Evolutionary conservation across 1,140 invertebrate genomes (phyloP), one percentile per base, ranked within the genome.

Genomic region (Macrotrachela quadricornifera): DNA sequence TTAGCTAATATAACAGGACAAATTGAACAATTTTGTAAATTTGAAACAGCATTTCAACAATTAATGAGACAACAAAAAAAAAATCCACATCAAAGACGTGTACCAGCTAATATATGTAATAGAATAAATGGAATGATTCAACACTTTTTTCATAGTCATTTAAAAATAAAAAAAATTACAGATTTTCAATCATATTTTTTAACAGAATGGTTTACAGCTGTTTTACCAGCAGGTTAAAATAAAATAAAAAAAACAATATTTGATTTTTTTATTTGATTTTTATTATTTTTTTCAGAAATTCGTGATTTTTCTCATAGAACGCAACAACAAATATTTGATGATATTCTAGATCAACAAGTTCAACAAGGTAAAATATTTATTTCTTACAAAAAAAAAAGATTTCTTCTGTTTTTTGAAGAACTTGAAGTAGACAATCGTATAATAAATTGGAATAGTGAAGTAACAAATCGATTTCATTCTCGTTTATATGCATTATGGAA

Each of bases 401-500:
- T n/a, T n/a, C n/a, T n/a, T n/a, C n/a, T n/a, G 21, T 30, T 30
- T 2, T 4, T 4, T 30, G 8, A 4, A 30, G 83, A 91, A 67
- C 64, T 92, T 17, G 86, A 90, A 72, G 73, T 74, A 41, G 78
- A 78, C 49, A 83, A 85, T 54, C 79, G 81, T 18, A 82, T 87
- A 36, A 80, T 92, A 38, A 92, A 92, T 71, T 94, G 87, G 87
- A 87, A 83, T 46, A 64, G 82, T 51, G 86, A 92, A 67, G 74
- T 91, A 51, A 85, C 81, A 6, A 72, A 75, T 39, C 66, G 71
- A 46, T 63, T 77, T 9, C 79, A 80, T 17, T 86, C 83, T 55
- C 76, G 87, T 21, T 74, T 94, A 52, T 82, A 87, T 67, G 84
- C 87, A 14, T 73, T 94, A n/a, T 95, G 90, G 90, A 95, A 95